Base-by-base conservation (phyloP, 64 coral and sea anemone species). In the Dendrophyllia cribrosa region DNA sequence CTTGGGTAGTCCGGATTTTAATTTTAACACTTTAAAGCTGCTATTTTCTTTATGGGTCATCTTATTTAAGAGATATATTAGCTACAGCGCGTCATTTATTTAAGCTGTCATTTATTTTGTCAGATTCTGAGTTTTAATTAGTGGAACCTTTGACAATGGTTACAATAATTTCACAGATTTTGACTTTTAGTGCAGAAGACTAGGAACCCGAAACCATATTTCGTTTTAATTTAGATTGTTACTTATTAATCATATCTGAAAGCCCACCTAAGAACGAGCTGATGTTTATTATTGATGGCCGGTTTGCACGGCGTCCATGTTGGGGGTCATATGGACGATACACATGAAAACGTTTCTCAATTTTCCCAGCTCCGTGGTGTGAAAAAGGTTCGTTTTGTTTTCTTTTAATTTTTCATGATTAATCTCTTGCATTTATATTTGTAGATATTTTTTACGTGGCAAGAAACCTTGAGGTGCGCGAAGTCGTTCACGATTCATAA, bases 391-490 rank as follows among this genome's bases (percentile, higher is more conserved):
- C 34, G 34, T 34, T 34, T 34, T 2, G 2, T 34, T 34, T 34
- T 34, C 34, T 34, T 34, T 2, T 2, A 34, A 34, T 34, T 0
- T 34, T 34, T 34, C 34, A 14, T 20, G 19, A 16, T 75, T 12
- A 75, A 2, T 68, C 21, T 50, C 20, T 3, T 51, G 7, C 1
- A 13, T 66, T 21, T 68, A 47, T 67, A 19, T 23, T 14, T 66
- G 19, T 47, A 84, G 80, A 51, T 68, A 13, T 47, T 84, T 50
- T 23, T 84, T 22, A 17, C 43, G 20, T 84, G 80, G 62, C 62
- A 51, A 13, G 43, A 48, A 49, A 49, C 4, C 17, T 66, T 84
- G 4, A 51, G 50, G 4, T 60, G 3, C 3, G 61, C 63, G 1
- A 67, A 68, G 43, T 17, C 60, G 0, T 19, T 10, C 1, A 44